Evolutionary conservation across 2,888 invertebrate species (phyloP).

Genomic region (Aphrophora alni): DNA sequence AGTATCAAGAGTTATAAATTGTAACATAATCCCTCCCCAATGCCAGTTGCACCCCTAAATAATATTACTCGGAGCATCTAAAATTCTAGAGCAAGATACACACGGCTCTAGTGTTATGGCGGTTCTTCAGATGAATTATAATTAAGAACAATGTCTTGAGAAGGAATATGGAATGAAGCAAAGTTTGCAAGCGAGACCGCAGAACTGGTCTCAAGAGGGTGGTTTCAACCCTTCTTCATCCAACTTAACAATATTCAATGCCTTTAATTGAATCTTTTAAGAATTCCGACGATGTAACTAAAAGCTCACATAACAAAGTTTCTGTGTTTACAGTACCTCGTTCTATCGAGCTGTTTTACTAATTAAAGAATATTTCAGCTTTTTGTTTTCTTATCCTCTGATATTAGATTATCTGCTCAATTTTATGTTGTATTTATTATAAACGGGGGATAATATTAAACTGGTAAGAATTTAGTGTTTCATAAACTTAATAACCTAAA

Average conservation of each 20-base stretch:
- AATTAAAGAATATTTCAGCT: neutral
- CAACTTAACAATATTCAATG: slow-evolving; percentile 37
- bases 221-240: slow-evolving; percentile 34
- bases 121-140: slow-evolving; percentile 39
- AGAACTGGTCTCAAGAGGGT: slow-evolving; percentile 40
- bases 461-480: no score
- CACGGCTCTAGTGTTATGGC: neutral
- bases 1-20: neutral
- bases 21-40: neutral
- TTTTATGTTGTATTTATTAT: no score
- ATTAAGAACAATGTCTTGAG: slow-evolving; percentile 43
- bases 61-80: neutral
- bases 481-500: no score
- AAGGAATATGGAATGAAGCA: slow-evolving; percentile 40
- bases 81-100: slow-evolving; percentile 4
- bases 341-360: neutral
- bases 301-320: neutral
- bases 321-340: neutral
- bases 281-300: slow-evolving; percentile 32
- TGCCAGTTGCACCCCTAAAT: neutral
- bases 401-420: no score
- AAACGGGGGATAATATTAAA: no score
- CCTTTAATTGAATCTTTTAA: slow-evolving; percentile 48
- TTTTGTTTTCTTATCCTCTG: neutral
- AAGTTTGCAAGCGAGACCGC: slow-evolving; percentile 39